Percentiles rank a stretch among this genome's conserved stretches.
Evolutionary conservation across 2,797 vertebrate species (phyloP).

Genomic region (Ptychobarbus kaznakovi): DNA sequence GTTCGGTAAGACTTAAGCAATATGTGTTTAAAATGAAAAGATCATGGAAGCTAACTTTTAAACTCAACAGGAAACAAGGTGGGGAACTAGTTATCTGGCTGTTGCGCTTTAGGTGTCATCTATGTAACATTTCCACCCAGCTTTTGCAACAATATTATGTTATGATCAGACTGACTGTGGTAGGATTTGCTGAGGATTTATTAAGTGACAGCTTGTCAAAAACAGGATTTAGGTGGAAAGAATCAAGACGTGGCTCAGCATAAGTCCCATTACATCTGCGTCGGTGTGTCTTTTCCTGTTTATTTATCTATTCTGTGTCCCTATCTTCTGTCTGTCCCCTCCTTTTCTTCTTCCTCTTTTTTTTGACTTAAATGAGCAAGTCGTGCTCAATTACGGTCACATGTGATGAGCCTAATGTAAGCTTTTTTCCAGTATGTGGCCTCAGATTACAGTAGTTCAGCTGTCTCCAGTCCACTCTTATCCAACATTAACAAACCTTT

Average conservation of each 20-base stretch:
- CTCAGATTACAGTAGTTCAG: constrained; percentile 14
- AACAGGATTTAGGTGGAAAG: constrained; percentile 47
- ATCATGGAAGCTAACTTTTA: background rate
- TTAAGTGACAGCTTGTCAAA: constrained; percentile 40
- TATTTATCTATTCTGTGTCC: constrained; percentile 11
- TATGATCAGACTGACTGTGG: constrained; percentile 16
- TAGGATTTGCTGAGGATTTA: constrained; percentile 39
- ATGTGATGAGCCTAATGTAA: constrained; percentile 15
- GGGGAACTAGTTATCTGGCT: background rate
- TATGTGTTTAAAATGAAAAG: background rate
- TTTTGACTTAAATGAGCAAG: constrained; percentile 4
- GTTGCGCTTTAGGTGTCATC: background rate
- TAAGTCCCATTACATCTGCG: constrained; percentile 39
- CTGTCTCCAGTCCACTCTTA: background rate
- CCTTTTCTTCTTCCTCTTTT: background rate
- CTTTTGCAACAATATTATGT: background rate
- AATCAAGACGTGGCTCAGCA: constrained; percentile 31
- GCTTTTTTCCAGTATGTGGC: background rate
- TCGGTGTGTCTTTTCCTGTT: constrained; percentile 16
- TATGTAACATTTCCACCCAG: background rate
- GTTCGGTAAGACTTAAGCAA: background rate
- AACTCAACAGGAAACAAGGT: background rate
- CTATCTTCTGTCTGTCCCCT: background rate
- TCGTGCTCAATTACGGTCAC: constrained; percentile 7
- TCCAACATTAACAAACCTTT: background rate